Conservation (phyloP, 2,113 vertebrate species). For the Cryptotis parvus region DNA sequence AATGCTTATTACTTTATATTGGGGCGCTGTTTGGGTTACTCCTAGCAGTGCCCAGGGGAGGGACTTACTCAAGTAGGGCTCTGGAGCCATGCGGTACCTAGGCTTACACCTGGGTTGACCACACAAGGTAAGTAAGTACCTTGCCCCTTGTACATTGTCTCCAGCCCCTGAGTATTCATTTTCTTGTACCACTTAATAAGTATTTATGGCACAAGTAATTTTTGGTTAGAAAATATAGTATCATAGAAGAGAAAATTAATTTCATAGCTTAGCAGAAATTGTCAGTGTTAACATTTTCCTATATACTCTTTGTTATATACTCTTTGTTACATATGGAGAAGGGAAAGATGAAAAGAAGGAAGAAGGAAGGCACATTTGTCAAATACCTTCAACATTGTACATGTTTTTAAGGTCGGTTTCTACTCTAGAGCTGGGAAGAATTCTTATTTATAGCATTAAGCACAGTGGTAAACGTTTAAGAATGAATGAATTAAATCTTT, state of each 20-base stretch:
- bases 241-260: constrained; percentile 3
- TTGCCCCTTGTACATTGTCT: too few species aligned
- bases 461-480: background rate
- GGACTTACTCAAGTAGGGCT: too few species aligned
- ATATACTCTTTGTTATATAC: background rate
- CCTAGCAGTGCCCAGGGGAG: too few species aligned
- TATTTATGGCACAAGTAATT: constrained; percentile 30
- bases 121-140: too few species aligned
- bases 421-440: background rate
- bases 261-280: background rate
- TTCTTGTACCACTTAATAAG: constrained; percentile 25
- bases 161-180: background rate
- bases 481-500: constrained; percentile 56
- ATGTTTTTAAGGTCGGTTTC: background rate
- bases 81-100: too few species aligned
- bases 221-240: constrained; percentile 34
- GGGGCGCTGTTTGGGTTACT: too few species aligned
- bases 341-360: background rate
- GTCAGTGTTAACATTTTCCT: constrained; percentile 22
- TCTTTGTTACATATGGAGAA: background rate
- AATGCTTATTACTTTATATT: too few species aligned
- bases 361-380: background rate
- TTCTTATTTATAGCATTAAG: background rate
- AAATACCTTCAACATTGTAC: background rate
- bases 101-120: too few species aligned